These are phyloP conservation scores for Agonopterix arenella DNA, from an alignment of 2,888 invertebrate genomes.

Conservation along the genomic window DNA sequence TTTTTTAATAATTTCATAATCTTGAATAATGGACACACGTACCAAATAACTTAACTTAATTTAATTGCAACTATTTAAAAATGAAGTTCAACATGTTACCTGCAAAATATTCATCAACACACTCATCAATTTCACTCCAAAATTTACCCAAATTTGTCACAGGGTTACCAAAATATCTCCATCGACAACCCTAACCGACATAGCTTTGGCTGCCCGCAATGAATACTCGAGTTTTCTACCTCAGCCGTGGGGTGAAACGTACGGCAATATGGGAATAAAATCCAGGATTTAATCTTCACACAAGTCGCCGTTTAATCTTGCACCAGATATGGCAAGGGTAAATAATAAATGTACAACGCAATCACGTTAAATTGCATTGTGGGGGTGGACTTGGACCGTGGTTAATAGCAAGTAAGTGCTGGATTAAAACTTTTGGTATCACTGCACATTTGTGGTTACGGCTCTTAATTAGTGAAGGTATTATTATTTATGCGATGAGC, in stretches of 20 bases:
- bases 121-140: not conserved
- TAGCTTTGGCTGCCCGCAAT: conserved; percentile 63
- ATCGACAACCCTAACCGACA: conserved; percentile 45
- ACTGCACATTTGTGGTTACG: conserved; percentile 3
- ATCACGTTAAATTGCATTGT: conserved; percentile 62
- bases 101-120: conserved; percentile 8
- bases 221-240: conserved; percentile 68
- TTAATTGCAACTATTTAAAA: not conserved
- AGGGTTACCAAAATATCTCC: conserved; percentile 22
- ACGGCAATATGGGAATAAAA: conserved; percentile 70
- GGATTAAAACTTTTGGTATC: conserved; percentile 9
- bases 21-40: no score
- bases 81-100: not conserved
- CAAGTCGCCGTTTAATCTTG: conserved; percentile 71
- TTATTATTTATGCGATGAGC: no score
- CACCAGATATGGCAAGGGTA: conserved; percentile 63
- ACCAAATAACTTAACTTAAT: not conserved
- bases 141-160: conserved; percentile 5
- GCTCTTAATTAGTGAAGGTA: not conserved
- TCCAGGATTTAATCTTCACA: conserved; percentile 70
- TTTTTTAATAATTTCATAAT: no score
- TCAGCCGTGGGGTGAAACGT: conserved; percentile 60
- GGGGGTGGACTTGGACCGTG: conserved; percentile 17
- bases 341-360: conserved; percentile 69
- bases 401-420: conserved; percentile 2